Evolutionary conservation across 2,888 invertebrate species (phyloP), one percentile per base, ranked within the genome.

Genomic region (Euphydryas editha): DNA sequence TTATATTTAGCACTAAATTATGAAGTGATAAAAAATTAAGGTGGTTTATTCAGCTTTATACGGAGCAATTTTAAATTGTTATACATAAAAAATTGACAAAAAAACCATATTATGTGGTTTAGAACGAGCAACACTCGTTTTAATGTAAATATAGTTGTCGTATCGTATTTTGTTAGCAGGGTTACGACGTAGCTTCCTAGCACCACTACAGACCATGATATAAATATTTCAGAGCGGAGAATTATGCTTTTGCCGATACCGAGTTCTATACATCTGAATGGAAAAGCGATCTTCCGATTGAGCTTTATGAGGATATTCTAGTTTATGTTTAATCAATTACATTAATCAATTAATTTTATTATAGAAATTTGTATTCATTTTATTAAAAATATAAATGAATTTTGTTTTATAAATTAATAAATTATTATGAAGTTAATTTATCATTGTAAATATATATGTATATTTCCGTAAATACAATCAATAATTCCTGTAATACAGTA

Each of bases 161-260:
- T 57, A 42, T 71, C 72, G 72, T 71, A 42, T 59, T 39, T 58
- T 69, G 42, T 66, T 61, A 65, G 20, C 55, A 62, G 46, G 60
- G 62, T 67, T 64, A 80, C 77, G 73, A 61, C 78, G 81, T 81
- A 83, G 78, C 77, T 70, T 65, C 78, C 81, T 76, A 51, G 49
- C n/a, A 76, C 74, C 70, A 73, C 81, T 81, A 81, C 80, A 81
- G 78, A 79, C 80, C 77, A 76, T 73, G 75, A 73, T 86, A 90
- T 92, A 92, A 91, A 92, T 92, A 91, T 90, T 92, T 87, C 89
- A 92, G 85, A 79, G 83, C 86, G 86, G 91, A 92, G 91, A 91
- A 92, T 92, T 92, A 90, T 92, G 84, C 84, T 87, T 81, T 81
- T 79, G 80, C 86, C 85, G 87, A 88, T 90, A 89, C 80, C 76